phyloP scores from a whole-genome alignment of 2,797 vertebrate genomes.

The Sarcoramphus papa region DNA sequence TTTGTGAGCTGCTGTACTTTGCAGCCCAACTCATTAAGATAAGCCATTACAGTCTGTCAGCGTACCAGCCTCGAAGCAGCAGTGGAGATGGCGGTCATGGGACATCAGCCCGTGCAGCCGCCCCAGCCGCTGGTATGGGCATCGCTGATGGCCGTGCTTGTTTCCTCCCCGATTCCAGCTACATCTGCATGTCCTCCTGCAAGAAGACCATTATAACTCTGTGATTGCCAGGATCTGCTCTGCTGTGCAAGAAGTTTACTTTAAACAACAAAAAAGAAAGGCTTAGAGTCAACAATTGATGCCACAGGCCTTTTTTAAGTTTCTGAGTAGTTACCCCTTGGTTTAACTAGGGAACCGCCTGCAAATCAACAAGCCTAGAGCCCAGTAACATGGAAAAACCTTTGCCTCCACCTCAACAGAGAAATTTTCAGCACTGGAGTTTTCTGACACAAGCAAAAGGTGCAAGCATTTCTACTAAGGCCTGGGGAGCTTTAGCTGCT shows the following conservation, averaged over 20 bases:
- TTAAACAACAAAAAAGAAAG: neutral
- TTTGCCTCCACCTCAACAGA: neutral
- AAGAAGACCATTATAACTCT: neutral
- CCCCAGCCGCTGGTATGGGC: neutral
- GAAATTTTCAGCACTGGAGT: neutral
- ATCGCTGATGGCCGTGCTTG: no score
- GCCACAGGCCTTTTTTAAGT: accelerated
- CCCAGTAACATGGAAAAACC: neutral
- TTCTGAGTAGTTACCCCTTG: neutral
- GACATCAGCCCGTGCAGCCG: neutral
- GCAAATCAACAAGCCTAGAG: neutral
- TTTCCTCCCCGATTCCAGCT: neutral
- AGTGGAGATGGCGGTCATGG: neutral
- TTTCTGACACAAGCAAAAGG: neutral
- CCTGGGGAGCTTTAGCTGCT: neutral
- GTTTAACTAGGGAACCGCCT: neutral
- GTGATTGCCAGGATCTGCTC: neutral
- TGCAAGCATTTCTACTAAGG: neutral
- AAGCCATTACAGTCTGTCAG: neutral
- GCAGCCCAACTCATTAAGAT: neutral
- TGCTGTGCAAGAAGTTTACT: neutral
- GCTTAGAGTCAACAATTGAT: neutral
- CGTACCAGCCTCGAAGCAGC: neutral
- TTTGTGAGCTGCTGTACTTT: neutral
- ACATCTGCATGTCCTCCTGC: neutral